Conservation (phyloP, 1,140 invertebrate species). For the Linepithema humile region DNA sequence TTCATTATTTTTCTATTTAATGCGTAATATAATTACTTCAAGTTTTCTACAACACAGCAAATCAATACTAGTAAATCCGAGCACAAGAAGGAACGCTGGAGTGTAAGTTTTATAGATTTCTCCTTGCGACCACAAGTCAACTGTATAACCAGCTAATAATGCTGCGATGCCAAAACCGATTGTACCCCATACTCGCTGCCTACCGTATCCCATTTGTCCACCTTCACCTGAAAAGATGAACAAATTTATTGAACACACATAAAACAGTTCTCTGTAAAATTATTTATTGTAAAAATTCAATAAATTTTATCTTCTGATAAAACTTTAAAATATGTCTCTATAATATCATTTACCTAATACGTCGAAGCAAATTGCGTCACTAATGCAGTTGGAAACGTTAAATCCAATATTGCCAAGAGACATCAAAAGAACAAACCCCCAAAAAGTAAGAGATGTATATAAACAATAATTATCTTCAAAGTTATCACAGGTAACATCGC, state of each 20-base stretch:
- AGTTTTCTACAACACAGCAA: conserved; percentile 87
- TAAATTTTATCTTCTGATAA: not conserved
- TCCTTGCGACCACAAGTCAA: conserved; percentile 86
- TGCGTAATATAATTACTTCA: conserved; percentile 81
- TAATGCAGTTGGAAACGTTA: conserved; percentile 91
- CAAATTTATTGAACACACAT: not conserved
- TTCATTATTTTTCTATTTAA: conserved; percentile 17
- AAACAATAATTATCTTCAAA: conserved; percentile 77
- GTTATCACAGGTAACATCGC: conserved; percentile 66
- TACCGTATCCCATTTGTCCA: conserved; percentile 88
- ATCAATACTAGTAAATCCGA: conserved; percentile 87
- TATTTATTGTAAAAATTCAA: not conserved
- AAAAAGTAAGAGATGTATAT: conserved; percentile 87
- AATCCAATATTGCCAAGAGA: conserved; percentile 90
- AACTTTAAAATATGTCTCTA: not conserved
- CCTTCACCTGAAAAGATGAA: conserved; percentile 82
- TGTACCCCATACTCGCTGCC: conserved; percentile 92
- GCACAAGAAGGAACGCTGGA: conserved; percentile 88
- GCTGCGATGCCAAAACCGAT: conserved; percentile 90
- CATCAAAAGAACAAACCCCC: conserved; percentile 89
- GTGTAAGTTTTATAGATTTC: conserved; percentile 87
- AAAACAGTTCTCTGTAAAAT: not conserved
- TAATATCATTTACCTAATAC: conserved; percentile 86
- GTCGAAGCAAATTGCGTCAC: conserved; percentile 93
- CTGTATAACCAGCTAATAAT: conserved; percentile 87